Conservation (phyloP, 2,797 vertebrate species). For the Esox lucius region DNA sequence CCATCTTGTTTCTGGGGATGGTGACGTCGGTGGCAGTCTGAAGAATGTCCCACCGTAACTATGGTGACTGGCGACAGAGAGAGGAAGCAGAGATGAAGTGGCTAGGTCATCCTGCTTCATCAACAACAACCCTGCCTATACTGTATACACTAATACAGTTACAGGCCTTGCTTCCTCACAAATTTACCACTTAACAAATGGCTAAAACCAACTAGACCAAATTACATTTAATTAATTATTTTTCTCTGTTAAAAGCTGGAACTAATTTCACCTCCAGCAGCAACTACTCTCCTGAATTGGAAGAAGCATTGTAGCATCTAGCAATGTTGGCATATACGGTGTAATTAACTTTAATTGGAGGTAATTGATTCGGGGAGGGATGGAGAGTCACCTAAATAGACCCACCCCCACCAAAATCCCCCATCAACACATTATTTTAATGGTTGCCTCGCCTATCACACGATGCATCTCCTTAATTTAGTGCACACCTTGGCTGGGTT, state of each 20-base stretch:
- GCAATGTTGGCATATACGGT: conserved; percentile 27
- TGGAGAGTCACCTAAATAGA: conserved; percentile 19
- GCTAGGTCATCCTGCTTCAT: conserved; percentile 16
- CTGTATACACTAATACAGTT: neutral
- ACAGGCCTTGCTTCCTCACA: neutral
- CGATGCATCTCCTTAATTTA: neutral
- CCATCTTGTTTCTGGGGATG: conserved; percentile 5
- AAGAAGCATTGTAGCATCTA: conserved; percentile 32
- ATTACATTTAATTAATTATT: conserved; percentile 34
- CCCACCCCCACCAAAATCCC: neutral
- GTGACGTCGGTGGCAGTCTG: conserved; percentile 10
- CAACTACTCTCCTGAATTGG: conserved; percentile 18
- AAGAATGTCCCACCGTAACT: conserved; percentile 34
- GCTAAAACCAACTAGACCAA: neutral
- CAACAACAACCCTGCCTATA: neutral
- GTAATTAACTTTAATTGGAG: conserved; percentile 41
- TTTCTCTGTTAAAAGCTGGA: conserved; percentile 31
- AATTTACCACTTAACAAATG: conserved; percentile 1
- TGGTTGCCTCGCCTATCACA: neutral
- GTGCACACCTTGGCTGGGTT: neutral
- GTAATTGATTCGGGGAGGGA: conserved; percentile 36
- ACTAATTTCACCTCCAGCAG: conserved; percentile 33
- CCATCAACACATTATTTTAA: neutral
- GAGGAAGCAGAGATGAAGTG: conserved; percentile 17
- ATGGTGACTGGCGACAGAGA: conserved; percentile 29